Percentiles rank a stretch among this genome's conserved stretches.
These are phyloP conservation scores for Hypselothyrea guttata DNA, from an alignment of 2,888 invertebrate genomes.

Conservation along the genomic window DNA sequence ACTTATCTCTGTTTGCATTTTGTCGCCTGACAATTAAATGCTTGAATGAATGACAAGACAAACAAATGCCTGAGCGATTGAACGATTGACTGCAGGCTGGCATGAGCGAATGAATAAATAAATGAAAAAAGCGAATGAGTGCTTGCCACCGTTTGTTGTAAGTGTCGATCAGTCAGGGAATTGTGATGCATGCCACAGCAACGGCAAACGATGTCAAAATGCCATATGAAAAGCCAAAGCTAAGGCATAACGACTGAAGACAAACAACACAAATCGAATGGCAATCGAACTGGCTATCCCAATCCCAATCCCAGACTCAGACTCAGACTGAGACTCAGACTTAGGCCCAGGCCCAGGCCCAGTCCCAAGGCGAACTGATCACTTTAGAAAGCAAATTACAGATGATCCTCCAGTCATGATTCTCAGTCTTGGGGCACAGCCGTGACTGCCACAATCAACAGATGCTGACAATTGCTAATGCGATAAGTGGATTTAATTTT, in stretches of 20 bases:
- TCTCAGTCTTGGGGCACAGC: constrained; percentile 34
- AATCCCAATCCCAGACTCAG: constrained; percentile 5
- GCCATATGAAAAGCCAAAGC: constrained; percentile 47
- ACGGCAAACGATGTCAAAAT: constrained; percentile 48
- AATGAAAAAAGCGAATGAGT: neutral
- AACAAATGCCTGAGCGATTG: constrained; percentile 41
- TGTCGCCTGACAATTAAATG: constrained; percentile 75
- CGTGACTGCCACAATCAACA: constrained; percentile 63
- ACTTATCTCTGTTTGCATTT: constrained; percentile 75
- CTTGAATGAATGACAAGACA: constrained; percentile 71
- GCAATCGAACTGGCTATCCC: neutral
- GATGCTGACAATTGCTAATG: constrained; percentile 59
- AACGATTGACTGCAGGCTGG: constrained; percentile 28
- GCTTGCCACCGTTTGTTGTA: constrained; percentile 43
- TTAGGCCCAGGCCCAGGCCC: no score
- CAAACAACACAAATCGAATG: neutral
- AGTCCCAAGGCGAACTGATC: constrained; percentile 36
- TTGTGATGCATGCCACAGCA: constrained; percentile 56
- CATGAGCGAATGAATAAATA: constrained; percentile 12
- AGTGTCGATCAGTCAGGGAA: constrained; percentile 66
- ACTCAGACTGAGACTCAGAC: neutral
- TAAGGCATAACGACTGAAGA: neutral
- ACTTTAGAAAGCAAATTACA: constrained; percentile 72
- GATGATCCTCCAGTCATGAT: constrained; percentile 68
- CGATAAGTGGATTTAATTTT: constrained; percentile 58